Conservation (phyloP, 2,888 invertebrate species). For the Drosophila tanythrix region DNA sequence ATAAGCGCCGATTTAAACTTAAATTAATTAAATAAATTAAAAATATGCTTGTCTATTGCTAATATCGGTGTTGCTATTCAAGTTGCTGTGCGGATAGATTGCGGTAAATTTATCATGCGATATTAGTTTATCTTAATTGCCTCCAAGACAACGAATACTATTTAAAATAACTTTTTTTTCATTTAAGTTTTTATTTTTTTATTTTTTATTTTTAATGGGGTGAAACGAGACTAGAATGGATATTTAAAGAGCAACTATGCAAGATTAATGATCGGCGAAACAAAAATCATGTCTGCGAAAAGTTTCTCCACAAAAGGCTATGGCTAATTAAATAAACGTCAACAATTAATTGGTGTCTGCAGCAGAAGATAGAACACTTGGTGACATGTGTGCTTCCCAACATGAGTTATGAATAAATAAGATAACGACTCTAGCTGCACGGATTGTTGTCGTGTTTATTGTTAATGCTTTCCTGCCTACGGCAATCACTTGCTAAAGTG, state of each 20-base stretch:
- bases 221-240: conserved; percentile 45
- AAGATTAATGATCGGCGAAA: conserved; percentile 44
- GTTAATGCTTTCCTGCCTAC: conserved; percentile 22
- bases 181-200: background rate
- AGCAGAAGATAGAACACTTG: conserved; percentile 7
- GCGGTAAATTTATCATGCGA: conserved; percentile 44
- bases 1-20: conserved; percentile 56
- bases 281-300: conserved; percentile 12
- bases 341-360: background rate
- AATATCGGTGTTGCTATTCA: conserved; percentile 2
- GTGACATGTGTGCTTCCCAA: conserved; percentile 13
- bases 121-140: conserved; percentile 64
- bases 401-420: background rate
- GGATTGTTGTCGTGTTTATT: conserved; percentile 1
- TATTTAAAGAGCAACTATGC: conserved; percentile 15
- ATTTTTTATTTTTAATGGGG: background rate
- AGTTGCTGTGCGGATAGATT: conserved; percentile 19
- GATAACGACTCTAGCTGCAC: background rate
- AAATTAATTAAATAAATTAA: conserved; percentile 72
- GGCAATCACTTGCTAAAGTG: conserved; percentile 62
- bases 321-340: conserved; percentile 44
- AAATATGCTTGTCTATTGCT: conserved; percentile 28
- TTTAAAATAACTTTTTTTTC: conserved; percentile 23
- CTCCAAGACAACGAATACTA: conserved; percentile 16
- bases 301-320: background rate